Evolutionary conservation across 2,113 vertebrate genomes (phyloP).

Genomic region (Anoplopoma fimbria): DNA sequence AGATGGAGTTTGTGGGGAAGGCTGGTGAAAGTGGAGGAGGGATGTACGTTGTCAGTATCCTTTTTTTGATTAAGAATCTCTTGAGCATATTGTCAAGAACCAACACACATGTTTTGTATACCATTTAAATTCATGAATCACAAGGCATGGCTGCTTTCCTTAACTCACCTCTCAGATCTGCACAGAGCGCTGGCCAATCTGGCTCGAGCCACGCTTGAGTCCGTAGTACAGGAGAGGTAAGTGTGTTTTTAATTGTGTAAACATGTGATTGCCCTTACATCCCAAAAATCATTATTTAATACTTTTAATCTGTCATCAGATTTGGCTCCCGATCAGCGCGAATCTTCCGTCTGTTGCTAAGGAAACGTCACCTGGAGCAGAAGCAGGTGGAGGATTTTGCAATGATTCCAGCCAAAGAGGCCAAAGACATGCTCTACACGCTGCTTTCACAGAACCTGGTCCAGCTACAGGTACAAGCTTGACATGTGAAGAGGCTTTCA

Average conservation of each 20-base stretch:
- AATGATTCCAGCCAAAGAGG: constrained; percentile 98
- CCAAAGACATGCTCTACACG: constrained; percentile 97
- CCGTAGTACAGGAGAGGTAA: constrained; percentile 95
- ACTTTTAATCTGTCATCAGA: constrained; percentile 72
- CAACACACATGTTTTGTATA: background rate
- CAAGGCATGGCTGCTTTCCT: constrained; percentile 44
- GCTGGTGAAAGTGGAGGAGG: constrained; percentile 95
- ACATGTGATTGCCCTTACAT: background rate
- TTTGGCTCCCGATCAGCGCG: constrained; percentile 94
- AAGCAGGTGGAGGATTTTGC: constrained; percentile 99
- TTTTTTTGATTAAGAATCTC: constrained; percentile 61
- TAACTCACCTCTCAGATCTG: constrained; percentile 87
- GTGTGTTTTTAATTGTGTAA: background rate
- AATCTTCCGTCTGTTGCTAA: constrained; percentile 90
- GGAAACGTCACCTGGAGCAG: constrained; percentile 94
- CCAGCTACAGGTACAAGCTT: constrained; percentile 87
- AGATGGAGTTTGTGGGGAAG: constrained; percentile 96
- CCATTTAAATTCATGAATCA: background rate
- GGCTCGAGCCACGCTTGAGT: constrained; percentile 91
- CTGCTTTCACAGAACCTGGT: constrained; percentile 94
- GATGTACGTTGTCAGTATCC: constrained; percentile 96
- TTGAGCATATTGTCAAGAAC: background rate
- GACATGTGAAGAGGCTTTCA: background rate
- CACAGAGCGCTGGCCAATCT: constrained; percentile 89
- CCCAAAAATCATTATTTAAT: background rate